Evolutionary conservation across 2,797 vertebrate species (phyloP), one percentile per base, ranked within the genome.

Genomic region (Odontamblyopus rebecca): DNA sequence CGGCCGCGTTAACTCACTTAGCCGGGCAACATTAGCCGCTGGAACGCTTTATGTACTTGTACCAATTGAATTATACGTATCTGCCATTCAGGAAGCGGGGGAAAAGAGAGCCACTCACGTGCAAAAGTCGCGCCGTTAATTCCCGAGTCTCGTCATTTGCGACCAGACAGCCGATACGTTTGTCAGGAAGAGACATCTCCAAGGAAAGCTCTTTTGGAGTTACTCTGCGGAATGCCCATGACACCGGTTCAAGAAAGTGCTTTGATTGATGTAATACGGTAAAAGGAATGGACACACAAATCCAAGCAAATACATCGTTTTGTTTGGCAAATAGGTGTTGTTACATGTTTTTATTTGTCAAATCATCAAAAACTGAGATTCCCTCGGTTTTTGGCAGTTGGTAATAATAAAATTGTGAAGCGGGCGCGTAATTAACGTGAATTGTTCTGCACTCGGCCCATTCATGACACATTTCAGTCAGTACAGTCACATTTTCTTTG

Each of bases 41-140:
- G 91, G 91, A 83, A 91, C 92, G 93, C 85, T 95, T 95, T 94
- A 93, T 95, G 91, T 89, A 92, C 94, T 95, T 86, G 86, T 86
- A 94, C 89, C 91, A 95, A 96, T 96, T 95, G 93, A 95, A 94
- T 94, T 94, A 92, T 94, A 95, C 94, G 92, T 94, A 95, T 94
- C 92, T 91, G 84, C 88, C 90, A 92, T 86, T 90, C 88, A 78
- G 89, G 62, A 64, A 44, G 62, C 75, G 90, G 86, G 91, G 68
- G 41, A 27, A 13, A 48, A 67, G 3, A 79, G 78, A 94, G 86
- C 86, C 91, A 91, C 89, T 93, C 90, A 90, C 91, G 94, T 94
- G 35, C 16, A 62, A 94, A 95, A 96, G 94, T 93, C 92, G 76
- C 83, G 87, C 89, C 92, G 92, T 92, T 95, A 95, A 96, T 96